Percentiles rank a stretch among this genome's conserved stretches.
These are phyloP conservation scores for Drosophila parthenogenetica DNA, from an alignment of 2,888 invertebrate species.

Conservation along the genomic window DNA sequence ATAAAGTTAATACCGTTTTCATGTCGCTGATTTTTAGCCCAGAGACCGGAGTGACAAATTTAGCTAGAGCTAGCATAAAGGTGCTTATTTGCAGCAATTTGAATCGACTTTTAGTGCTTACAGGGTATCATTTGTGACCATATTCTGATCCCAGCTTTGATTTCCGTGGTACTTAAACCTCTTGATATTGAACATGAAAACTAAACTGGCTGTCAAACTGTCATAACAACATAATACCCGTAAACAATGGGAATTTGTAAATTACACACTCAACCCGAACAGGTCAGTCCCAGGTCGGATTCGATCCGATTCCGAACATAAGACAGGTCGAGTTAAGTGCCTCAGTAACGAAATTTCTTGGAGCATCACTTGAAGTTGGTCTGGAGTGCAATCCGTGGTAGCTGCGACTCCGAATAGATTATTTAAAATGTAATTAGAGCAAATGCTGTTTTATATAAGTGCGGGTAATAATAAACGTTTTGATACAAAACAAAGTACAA, in stretches of 20 bases:
- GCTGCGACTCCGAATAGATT: slow-evolving; percentile 75
- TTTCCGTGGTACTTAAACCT: slow-evolving; percentile 68
- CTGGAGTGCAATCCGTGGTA: slow-evolving; percentile 68
- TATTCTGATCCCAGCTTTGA: slow-evolving; percentile 20
- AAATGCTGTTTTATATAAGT: slow-evolving; percentile 47
- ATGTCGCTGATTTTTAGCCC: too few relatives aligned
- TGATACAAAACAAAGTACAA: slow-evolving; percentile 28
- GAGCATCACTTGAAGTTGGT: slow-evolving; percentile 55
- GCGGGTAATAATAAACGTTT: slow-evolving; percentile 46
- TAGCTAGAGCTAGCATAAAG: too few relatives aligned
- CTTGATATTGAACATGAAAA: slow-evolving; percentile 23
- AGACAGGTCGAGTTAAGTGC: slow-evolving; percentile 7
- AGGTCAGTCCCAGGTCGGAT: not conserved
- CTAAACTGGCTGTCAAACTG: slow-evolving; percentile 64
- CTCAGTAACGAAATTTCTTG: slow-evolving; percentile 55
- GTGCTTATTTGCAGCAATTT: not conserved
- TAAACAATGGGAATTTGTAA: slow-evolving; percentile 41
- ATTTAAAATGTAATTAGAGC: slow-evolving; percentile 74
- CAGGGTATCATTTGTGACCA: not conserved
- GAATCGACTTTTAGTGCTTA: not conserved
- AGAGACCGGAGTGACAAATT: too few relatives aligned
- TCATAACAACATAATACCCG: slow-evolving; percentile 77
- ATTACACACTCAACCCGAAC: slow-evolving; percentile 10
- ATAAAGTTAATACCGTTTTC: too few relatives aligned
- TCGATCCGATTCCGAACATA: not conserved